phyloP scores from a whole-genome alignment of 2,888 invertebrate genomes.

The Epicampocera succincta region DNA sequence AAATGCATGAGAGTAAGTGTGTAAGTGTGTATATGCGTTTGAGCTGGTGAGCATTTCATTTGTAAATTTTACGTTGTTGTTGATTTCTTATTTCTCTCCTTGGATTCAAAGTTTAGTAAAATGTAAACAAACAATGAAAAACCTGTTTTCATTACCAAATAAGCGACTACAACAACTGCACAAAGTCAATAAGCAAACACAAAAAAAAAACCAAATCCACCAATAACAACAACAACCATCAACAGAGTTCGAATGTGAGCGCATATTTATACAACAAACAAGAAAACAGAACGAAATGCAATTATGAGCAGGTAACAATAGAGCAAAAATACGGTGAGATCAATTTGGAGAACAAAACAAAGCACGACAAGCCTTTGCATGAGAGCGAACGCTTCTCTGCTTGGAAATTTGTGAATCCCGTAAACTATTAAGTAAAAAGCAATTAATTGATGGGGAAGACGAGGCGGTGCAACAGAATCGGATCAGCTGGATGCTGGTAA shows the following conservation, averaged over 20 bases:
- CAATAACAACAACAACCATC: constrained; percentile 24
- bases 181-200: constrained; percentile 38
- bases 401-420: not conserved
- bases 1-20: not conserved
- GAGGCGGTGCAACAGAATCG: too few species aligned
- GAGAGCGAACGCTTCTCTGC: too few species aligned
- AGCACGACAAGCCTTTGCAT: not conserved
- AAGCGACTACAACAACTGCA: constrained; percentile 35
- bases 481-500: too few species aligned
- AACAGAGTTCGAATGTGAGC: not conserved
- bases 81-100: constrained; percentile 19
- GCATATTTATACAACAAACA: not conserved
- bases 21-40: not conserved
- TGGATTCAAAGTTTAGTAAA: constrained; percentile 46
- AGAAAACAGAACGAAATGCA: not conserved
- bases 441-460: not conserved
- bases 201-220: too few species aligned
- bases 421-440: not conserved
- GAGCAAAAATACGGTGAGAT: too few species aligned
- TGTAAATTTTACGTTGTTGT: constrained; percentile 8
- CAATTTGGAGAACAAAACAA: too few species aligned
- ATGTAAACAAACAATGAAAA: constrained; percentile 67
- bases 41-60: not conserved
- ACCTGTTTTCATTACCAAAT: constrained; percentile 50
- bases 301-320: too few species aligned